Evolutionary conservation across 2,113 vertebrate genomes (phyloP).

Genomic region (Istiophorus platypterus): DNA sequence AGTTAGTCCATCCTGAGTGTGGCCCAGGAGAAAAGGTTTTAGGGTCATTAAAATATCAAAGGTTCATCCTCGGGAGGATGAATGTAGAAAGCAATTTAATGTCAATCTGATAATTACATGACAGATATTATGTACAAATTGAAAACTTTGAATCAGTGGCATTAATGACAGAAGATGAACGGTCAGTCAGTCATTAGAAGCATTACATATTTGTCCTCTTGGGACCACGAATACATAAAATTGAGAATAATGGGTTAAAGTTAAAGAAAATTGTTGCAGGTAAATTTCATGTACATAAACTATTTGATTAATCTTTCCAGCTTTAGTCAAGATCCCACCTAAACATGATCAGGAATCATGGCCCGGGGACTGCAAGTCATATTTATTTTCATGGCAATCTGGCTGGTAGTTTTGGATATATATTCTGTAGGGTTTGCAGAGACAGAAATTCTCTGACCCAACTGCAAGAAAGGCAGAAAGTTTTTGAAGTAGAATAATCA

Average conservation of each 20-base stretch:
- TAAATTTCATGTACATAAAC: too few relatives aligned
- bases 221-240: too few relatives aligned
- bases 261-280: not conserved
- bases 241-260: not conserved
- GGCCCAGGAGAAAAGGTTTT: not conserved
- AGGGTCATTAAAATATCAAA: too few relatives aligned
- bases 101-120: too few relatives aligned
- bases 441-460: not conserved
- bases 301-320: not conserved
- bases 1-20: not conserved
- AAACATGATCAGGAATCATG: not conserved
- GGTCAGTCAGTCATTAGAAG: too few relatives aligned
- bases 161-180: too few relatives aligned
- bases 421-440: not conserved
- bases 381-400: not conserved
- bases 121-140: too few relatives aligned
- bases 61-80: too few relatives aligned
- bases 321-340: not conserved
- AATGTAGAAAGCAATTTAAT: too few relatives aligned
- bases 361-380: not conserved
- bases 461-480: accelerated
- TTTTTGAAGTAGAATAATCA: constrained; percentile 33
- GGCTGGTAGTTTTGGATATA: not conserved
- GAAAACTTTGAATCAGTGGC: too few relatives aligned
- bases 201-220: too few relatives aligned